Evolutionary conservation across 1,140 invertebrate genomes (phyloP), one percentile per base, ranked within the genome.

Genomic region (Lepidostoma basale): DNA sequence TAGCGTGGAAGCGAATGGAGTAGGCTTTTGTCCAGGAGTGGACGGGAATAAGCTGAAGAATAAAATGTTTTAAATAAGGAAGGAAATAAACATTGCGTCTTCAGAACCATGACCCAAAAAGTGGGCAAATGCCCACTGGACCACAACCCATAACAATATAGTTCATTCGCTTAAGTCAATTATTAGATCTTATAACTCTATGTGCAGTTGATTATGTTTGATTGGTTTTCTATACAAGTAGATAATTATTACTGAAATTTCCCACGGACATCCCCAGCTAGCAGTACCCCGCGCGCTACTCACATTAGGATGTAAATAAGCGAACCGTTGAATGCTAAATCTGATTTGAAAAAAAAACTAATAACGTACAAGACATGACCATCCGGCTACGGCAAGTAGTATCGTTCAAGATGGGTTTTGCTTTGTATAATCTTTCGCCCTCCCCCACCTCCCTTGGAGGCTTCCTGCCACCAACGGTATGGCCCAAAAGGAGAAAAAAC

Each of bases 391-490:
- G 18, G 36, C n/a, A 36, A 36, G 33, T n/a, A 54, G 49, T 54
- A 54, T 40, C 54, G 33, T 40, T 59, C 54, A 39, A 54, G 54
- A 59, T 59, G 23, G 54, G 54, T 59, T 59, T 59, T 59, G 54
- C 54, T 59, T 59, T 59, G 54, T 59, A 58, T 39, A 59, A 59
- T 59, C 54, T 40, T 23, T 20, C n/a, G 23, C 59, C 59, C 59
- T 62, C 47, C 5, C 22, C 59, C 59, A 5, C 4, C 9, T 18
- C 40, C 59, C 40, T 9, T 40, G 12, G 18, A 42, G 36, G 59
- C 23, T 62, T 28, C 36, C 56, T 42, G 33, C 33, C 22, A 26
- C 56, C 36, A 36, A 36, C 52, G 26, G 52, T 36, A 33, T 16
- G 52, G 45, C 45, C 26, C 26, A 56, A 36, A 36, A 5, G n/a